Conservation (phyloP, 2,797 vertebrate genomes). For the Phalloptychus januarius region DNA sequence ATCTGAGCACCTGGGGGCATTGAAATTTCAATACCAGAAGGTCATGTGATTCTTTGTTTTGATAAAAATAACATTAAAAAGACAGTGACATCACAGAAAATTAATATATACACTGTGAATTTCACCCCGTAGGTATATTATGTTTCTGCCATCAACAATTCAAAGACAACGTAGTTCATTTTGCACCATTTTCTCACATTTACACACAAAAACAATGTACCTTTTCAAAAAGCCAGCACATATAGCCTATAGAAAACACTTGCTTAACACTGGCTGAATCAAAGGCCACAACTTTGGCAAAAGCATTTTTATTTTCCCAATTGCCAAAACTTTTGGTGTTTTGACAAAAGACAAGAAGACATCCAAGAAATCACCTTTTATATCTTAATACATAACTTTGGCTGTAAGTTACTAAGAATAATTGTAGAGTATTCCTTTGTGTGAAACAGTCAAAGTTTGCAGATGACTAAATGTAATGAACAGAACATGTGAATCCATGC, state of each 20-base stretch:
- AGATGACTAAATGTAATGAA: conserved; percentile 13
- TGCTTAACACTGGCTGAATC: conserved; percentile 62
- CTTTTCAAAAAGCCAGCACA: neutral
- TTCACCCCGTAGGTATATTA: neutral
- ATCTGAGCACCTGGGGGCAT: neutral
- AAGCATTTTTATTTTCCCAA: conserved; percentile 66
- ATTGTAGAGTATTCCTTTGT: conserved; percentile 14
- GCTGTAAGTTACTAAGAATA: conserved; percentile 42
- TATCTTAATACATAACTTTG: conserved; percentile 65
- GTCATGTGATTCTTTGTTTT: neutral
- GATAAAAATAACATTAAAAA: neutral
- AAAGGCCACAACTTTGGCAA: conserved; percentile 63
- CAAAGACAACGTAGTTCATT: neutral
- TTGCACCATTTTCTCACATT: neutral
- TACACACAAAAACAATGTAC: neutral
- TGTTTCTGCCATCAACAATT: neutral
- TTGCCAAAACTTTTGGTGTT: conserved; percentile 67
- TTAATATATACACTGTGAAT: neutral
- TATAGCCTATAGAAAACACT: neutral
- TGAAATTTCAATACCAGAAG: neutral
- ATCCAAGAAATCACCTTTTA: conserved; percentile 66
- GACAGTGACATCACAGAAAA: neutral
- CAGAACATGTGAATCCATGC: neutral
- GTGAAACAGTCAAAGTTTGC: conserved; percentile 13
- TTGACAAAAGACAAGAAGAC: conserved; percentile 67